These are phyloP conservation scores for Microcebus jonahi DNA, from an alignment of 2,113 vertebrate species.

Conservation along the genomic window DNA sequence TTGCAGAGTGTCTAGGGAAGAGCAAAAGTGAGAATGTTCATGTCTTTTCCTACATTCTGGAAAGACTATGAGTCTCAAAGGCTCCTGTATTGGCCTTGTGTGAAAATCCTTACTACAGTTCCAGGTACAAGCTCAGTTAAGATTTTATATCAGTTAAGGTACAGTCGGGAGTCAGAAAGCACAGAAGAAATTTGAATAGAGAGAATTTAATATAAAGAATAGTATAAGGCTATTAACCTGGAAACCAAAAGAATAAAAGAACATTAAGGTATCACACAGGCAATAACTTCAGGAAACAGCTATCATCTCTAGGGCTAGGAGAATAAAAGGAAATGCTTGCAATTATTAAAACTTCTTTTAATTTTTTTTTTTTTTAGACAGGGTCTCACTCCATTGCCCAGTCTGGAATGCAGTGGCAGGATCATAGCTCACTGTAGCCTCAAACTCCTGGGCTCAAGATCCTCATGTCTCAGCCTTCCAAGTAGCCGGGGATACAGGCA, in stretches of 20 bases:
- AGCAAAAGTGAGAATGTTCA: neutral
- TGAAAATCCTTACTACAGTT: neutral
- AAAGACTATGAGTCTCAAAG: neutral
- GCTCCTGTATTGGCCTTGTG: neutral
- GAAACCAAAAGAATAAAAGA: conserved; percentile 15
- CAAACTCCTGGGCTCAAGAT: too few species aligned
- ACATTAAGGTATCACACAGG: neutral
- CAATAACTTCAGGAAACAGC: neutral
- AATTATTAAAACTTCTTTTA: neutral
- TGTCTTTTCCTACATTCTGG: neutral
- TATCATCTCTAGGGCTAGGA: neutral
- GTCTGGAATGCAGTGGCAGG: too few species aligned
- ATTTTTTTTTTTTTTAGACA: too few species aligned
- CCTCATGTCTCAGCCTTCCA: too few species aligned
- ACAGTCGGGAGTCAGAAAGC: neutral
- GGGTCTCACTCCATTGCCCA: too few species aligned
- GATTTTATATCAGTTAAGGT: neutral
- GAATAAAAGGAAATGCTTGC: neutral
- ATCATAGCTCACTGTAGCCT: too few species aligned
- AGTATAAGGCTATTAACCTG: neutral
- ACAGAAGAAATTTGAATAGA: conserved; percentile 31
- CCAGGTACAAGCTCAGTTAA: neutral
- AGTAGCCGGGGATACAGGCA: too few species aligned
- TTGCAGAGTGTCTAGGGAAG: neutral
- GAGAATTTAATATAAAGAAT: conserved; percentile 1